Evolutionary conservation across 2,797 vertebrate genomes (phyloP).

Genomic region (Apodemus agrarius): DNA sequence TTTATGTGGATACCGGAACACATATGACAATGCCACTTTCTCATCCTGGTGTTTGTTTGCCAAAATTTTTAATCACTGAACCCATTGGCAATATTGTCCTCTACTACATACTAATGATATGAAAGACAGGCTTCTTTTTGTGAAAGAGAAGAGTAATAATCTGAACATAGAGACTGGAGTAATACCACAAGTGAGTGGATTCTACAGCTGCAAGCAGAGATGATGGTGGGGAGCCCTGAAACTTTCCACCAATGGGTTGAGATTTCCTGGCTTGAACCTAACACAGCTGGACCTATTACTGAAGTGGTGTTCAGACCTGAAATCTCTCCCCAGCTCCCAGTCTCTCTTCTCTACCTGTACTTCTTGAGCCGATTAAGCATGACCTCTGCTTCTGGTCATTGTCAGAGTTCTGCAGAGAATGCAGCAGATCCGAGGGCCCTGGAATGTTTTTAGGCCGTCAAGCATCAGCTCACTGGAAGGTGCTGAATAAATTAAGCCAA

Average conservation of each 20-base stretch:
- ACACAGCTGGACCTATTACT: conserved; percentile 68
- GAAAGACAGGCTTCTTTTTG: conserved; percentile 64
- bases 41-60: neutral
- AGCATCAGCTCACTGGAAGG: conserved; percentile 80
- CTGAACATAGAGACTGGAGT: conserved; percentile 27
- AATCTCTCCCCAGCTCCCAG: conserved; percentile 57
- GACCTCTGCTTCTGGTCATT: conserved; percentile 80
- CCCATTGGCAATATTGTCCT: conserved; percentile 53
- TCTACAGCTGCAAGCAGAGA: conserved; percentile 33
- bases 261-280: conserved; percentile 37
- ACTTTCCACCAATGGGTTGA: conserved; percentile 57
- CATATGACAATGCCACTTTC: neutral
- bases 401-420: conserved; percentile 59
- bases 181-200: neutral
- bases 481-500: conserved; percentile 88
- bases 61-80: neutral
- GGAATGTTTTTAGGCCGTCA: conserved; percentile 78
- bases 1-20: neutral
- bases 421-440: conserved; percentile 40
- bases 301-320: conserved; percentile 49
- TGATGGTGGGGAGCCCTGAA: conserved; percentile 66
- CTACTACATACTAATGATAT: neutral
- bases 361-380: conserved; percentile 83
- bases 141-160: conserved; percentile 73
- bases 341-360: conserved; percentile 35